Evolutionary conservation across 2,797 vertebrate species (phyloP).

Genomic region (Erpetoichthys calabaricus): DNA sequence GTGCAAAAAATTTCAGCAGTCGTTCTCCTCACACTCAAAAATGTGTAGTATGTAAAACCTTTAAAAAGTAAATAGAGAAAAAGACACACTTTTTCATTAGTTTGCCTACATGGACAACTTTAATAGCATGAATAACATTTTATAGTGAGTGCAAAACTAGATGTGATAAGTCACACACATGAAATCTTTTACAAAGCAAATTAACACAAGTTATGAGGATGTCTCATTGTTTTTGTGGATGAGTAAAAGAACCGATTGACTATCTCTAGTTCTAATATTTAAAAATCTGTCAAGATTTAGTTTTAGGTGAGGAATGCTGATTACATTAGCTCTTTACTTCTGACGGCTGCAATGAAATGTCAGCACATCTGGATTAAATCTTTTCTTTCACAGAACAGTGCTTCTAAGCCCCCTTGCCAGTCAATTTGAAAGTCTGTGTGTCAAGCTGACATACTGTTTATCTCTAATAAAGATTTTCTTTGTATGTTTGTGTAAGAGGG

Average conservation of each 20-base stretch:
- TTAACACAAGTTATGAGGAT: neutral
- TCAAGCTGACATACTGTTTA: conserved; percentile 37
- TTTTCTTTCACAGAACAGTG: conserved; percentile 17
- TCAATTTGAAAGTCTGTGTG: conserved; percentile 27
- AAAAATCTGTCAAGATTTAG: neutral
- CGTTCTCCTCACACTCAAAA: no score
- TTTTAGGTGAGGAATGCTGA: neutral
- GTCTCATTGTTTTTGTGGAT: neutral
- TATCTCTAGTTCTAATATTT: neutral
- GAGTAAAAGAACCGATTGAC: neutral
- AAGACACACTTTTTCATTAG: no score
- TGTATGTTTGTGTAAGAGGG: conserved; percentile 34
- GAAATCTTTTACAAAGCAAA: neutral
- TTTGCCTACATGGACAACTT: no score
- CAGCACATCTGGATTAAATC: conserved; percentile 52
- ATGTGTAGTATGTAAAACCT: no score
- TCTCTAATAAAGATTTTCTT: conserved; percentile 38
- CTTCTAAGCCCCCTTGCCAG: conserved; percentile 25
- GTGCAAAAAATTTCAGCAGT: no score
- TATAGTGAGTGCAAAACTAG: neutral
- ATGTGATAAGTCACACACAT: neutral
- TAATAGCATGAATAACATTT: no score
- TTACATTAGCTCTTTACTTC: conserved; percentile 1
- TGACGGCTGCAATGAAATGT: conserved; percentile 24
- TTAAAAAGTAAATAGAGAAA: no score